Evolutionary conservation across 2,888 invertebrate species (phyloP), one percentile per base, ranked within the genome.

Genomic region (Sinelater perroti): DNA sequence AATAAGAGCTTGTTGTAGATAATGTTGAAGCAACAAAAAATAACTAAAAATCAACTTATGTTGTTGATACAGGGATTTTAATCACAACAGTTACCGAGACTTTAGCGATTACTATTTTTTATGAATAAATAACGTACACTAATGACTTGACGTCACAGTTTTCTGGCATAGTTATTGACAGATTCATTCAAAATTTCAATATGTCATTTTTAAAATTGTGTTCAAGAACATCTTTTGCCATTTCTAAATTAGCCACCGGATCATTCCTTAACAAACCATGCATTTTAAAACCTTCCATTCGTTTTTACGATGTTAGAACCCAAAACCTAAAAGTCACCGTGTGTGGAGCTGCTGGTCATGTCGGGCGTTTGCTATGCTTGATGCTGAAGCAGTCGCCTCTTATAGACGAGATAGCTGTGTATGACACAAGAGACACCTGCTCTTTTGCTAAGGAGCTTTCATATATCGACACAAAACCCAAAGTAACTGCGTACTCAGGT

Each of bases 341-440:
- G 6, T 38, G 44, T 26, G 60, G 60, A 11, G 55, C 46, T 24
- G 36, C 36, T 58, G 82, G 80, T 47, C 80, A 80, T 49, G 69
- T 82, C 8, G 85, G 85, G 1, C 82, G 84, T 74, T 78, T 81
- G 0, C 70, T 85, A 20, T 77, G 83, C 33, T 70, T 87, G 36
- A 75, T 87, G 69, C 73, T 88, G 40, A 84, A 87, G 67, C 80
- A 82, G 55, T 82, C 83, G 11, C 81, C 82, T 0, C 68, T 80
- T 33, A 79, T 87, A 57, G 83, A 83, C 40, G 84, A 83, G 68
- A 73, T 87, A 38, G 80, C 83, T 14, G 62, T 87, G n/a, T 83
- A 84, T 67, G 87, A 87, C 69, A 71, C 74, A 4, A 66, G 70
- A 18, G 71, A 75, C 1, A 68, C 72, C 4, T 66, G 72, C 10